Conservation (phyloP, 1,140 invertebrate species). For the Calycopis cecrops region DNA sequence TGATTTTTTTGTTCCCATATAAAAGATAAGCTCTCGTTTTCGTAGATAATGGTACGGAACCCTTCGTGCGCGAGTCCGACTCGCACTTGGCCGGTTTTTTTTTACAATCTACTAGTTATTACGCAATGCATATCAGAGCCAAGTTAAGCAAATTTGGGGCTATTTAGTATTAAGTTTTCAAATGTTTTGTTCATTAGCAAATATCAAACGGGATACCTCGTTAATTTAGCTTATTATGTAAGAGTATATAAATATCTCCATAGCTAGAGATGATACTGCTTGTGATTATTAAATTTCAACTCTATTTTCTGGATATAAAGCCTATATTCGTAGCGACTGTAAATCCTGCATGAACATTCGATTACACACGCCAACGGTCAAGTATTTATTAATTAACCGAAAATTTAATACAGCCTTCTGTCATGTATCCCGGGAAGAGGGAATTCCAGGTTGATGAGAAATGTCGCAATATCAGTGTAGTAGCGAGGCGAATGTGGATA, state of each 20-base stretch:
- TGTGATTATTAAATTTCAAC: not conserved
- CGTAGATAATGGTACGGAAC: too few species aligned
- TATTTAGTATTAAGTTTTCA: too few species aligned
- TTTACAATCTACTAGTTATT: too few species aligned
- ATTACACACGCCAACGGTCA: slow-evolving; percentile 64
- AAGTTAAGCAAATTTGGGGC: too few species aligned
- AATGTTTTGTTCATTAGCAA: not conserved
- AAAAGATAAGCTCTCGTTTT: too few species aligned
- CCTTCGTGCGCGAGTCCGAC: too few species aligned
- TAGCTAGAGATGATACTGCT: not conserved
- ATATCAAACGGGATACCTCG: not conserved
- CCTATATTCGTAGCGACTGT: not conserved
- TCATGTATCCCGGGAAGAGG: slow-evolving; percentile 22
- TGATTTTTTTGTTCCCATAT: too few species aligned
- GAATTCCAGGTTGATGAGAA: slow-evolving; percentile 49
- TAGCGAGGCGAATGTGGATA: not conserved
- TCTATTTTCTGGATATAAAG: not conserved
- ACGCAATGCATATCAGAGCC: too few species aligned
- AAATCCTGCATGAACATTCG: slow-evolving; percentile 58
- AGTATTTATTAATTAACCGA: slow-evolving; percentile 69
- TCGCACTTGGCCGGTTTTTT: too few species aligned
- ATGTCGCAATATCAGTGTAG: slow-evolving; percentile 9
- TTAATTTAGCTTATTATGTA: not conserved
- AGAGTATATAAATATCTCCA: slow-evolving; percentile 3
- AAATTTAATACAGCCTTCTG: slow-evolving; percentile 63